Percentiles rank a stretch among this genome's conserved stretches.
phyloP scores from a whole-genome alignment of 2,888 invertebrate genomes.

The Acronicta alni region DNA sequence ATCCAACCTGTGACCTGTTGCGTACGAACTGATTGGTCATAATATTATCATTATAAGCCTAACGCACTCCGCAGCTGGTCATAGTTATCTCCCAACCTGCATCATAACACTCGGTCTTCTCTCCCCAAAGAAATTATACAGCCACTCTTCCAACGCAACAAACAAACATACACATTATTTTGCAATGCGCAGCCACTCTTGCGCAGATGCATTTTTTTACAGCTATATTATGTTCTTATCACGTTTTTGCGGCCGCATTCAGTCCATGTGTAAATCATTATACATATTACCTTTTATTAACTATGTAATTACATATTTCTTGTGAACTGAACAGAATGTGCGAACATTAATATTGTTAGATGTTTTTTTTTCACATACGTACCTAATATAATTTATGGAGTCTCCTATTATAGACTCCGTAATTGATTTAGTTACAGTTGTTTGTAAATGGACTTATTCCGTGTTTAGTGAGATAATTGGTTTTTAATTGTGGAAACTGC shows the following conservation, averaged over 20 bases:
- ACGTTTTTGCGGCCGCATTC: constrained; percentile 49
- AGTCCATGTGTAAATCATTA: constrained; percentile 62
- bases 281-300: constrained; percentile 67
- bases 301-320: constrained; percentile 65
- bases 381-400: constrained; percentile 16
- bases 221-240: constrained; percentile 28
- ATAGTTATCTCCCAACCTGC: too few relatives aligned
- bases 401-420: constrained; percentile 10
- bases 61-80: too few relatives aligned
- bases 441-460: constrained; percentile 9
- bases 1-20: too few relatives aligned
- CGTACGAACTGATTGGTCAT: too few relatives aligned
- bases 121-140: too few relatives aligned
- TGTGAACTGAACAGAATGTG: constrained; percentile 58
- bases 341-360: constrained; percentile 60
- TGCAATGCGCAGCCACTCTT: constrained; percentile 25
- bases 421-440: constrained; percentile 38
- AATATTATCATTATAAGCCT: too few relatives aligned
- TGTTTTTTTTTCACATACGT: constrained; percentile 50
- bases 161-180: constrained; percentile 20
- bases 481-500: constrained; percentile 19
- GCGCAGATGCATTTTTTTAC: constrained; percentile 45
- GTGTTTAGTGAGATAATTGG: constrained; percentile 13
- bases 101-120: too few relatives aligned
- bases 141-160: constrained; percentile 7